Percentiles rank a stretch among this genome's conserved stretches.
These are phyloP conservation scores for Chlorops oryzae DNA, from an alignment of 1,140 invertebrate species.

Conservation along the genomic window DNA sequence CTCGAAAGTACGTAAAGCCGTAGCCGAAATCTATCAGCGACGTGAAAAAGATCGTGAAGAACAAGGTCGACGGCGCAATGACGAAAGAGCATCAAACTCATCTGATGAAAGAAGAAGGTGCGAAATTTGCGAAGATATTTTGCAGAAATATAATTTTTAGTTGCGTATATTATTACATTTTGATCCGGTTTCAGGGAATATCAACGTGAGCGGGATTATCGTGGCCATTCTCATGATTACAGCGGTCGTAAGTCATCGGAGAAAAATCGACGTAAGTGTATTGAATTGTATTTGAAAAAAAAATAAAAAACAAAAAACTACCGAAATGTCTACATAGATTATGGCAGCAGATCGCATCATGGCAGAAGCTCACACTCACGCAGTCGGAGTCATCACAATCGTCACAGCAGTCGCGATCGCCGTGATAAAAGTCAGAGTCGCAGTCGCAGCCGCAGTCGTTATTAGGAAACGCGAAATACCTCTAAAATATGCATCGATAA, in stretches of 20 bases:
- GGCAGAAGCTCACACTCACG: slow-evolving; percentile 41
- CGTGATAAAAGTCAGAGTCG: slow-evolving; percentile 31
- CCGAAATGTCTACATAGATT: slow-evolving; percentile 21
- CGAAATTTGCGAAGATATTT: neutral
- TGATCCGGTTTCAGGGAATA: neutral
- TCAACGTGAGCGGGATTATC: slow-evolving; percentile 30
- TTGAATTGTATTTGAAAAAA: slow-evolving; percentile 4
- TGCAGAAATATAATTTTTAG: neutral
- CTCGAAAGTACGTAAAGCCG: slow-evolving; percentile 58
- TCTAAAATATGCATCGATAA: slow-evolving; percentile 7
- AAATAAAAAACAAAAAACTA: neutral
- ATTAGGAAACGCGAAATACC: slow-evolving; percentile 19
- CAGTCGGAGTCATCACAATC: slow-evolving; percentile 22
- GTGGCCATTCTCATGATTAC: slow-evolving; percentile 36
- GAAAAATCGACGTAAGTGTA: slow-evolving; percentile 37
- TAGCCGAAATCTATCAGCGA: slow-evolving; percentile 57
- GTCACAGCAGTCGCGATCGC: slow-evolving; percentile 33
- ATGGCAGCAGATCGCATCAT: slow-evolving; percentile 38
- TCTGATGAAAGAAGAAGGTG: slow-evolving; percentile 48
- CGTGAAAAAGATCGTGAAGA: slow-evolving; percentile 62
- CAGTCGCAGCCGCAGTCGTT: slow-evolving; percentile 39
- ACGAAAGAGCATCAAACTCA: slow-evolving; percentile 54
- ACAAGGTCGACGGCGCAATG: slow-evolving; percentile 58
- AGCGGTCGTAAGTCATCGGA: slow-evolving; percentile 26
- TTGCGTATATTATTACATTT: neutral